Conservation (phyloP, 92 coral and sea anemone genomes). For the Actinernus sp. region DNA sequence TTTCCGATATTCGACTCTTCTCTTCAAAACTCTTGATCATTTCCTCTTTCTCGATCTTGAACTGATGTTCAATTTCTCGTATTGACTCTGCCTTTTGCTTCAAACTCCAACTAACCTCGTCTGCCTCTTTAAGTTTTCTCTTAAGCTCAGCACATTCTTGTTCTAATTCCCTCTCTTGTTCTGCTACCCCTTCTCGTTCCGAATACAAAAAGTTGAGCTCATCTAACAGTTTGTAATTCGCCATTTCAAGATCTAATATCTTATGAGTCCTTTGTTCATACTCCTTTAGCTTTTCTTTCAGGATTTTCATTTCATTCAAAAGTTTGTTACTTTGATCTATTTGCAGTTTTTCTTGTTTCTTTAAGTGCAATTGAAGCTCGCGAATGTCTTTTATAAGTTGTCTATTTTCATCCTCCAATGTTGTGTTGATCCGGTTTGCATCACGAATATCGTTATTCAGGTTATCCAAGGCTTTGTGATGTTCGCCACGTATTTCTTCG, state of each 20-base stretch:
- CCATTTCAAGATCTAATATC: conserved; percentile 21
- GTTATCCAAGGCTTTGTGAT: conserved; percentile 7
- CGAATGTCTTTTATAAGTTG: conserved; percentile 30
- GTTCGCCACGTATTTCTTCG: conserved; percentile 11
- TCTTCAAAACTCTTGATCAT: background rate
- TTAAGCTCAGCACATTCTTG: conserved; percentile 24
- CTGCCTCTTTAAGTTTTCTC: conserved; percentile 14
- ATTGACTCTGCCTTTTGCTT: conserved; percentile 8
- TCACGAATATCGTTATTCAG: conserved; percentile 10
- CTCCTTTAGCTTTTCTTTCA: conserved; percentile 13
- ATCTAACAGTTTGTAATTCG: conserved; percentile 29
- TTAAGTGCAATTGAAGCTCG: background rate
- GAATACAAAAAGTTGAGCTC: conserved; percentile 19
- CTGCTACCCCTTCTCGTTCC: conserved; percentile 27
- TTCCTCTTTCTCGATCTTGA: conserved; percentile 23
- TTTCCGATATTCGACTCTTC: no score
- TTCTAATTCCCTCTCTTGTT: conserved; percentile 17
- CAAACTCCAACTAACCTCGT: conserved; percentile 15
- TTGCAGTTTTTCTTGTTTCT: conserved; percentile 6
- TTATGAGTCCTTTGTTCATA: conserved; percentile 5
- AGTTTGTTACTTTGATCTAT: conserved; percentile 5
- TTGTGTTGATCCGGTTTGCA: background rate
- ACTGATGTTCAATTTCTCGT: conserved; percentile 24
- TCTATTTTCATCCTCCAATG: conserved; percentile 14
- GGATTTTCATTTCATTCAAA: conserved; percentile 6